These are phyloP conservation scores for Anguilla obscura DNA, from an alignment of 2,797 vertebrate species.

Conservation along the genomic window DNA sequence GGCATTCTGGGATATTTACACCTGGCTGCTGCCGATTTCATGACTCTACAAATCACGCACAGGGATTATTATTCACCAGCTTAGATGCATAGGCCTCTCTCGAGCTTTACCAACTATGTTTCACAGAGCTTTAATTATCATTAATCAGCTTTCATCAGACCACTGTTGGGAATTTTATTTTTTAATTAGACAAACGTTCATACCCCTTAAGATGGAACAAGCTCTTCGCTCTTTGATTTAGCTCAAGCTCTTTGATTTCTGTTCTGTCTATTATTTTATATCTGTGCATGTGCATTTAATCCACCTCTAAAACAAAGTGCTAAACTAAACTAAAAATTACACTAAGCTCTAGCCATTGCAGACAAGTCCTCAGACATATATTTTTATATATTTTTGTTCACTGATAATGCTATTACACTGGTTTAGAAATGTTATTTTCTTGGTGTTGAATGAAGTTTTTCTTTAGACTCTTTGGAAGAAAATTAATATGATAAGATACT, in stretches of 20 bases:
- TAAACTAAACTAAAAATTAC: background rate
- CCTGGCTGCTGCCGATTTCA: background rate
- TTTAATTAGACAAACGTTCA: background rate
- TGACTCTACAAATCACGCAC: background rate
- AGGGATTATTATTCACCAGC: background rate
- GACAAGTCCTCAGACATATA: background rate
- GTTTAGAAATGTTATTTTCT: background rate
- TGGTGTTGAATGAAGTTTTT: background rate
- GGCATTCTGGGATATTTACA: slow-evolving; percentile 7
- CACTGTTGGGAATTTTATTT: background rate
- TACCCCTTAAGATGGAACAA: background rate
- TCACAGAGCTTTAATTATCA: background rate
- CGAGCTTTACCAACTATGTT: background rate
- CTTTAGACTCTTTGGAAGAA: background rate
- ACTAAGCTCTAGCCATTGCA: background rate
- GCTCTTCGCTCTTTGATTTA: background rate
- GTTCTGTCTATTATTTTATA: background rate
- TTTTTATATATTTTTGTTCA: background rate
- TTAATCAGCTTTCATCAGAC: background rate
- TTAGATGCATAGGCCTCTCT: background rate
- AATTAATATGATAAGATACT: background rate
- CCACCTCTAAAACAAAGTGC: background rate
- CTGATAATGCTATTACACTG: background rate
- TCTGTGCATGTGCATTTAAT: background rate
- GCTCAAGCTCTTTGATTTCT: background rate